A percentile compares a stretch with the other conserved stretches of the same genome.
These are phyloP conservation scores for Syndactyla subalaris DNA, from an alignment of 2,797 vertebrate species.

Conservation along the genomic window DNA sequence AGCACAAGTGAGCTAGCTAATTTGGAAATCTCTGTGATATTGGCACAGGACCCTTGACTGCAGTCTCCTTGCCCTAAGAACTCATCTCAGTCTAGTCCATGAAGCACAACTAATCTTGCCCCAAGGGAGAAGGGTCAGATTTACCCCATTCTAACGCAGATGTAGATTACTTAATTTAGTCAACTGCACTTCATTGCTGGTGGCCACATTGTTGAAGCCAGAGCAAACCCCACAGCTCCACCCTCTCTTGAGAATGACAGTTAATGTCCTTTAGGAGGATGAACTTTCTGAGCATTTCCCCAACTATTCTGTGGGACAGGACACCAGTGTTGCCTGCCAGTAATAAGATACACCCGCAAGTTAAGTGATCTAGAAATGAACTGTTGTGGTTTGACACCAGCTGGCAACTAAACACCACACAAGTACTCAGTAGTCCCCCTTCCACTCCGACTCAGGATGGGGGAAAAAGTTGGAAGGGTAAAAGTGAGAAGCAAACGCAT, in stretches of 20 bases:
- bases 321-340: background rate
- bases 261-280: background rate
- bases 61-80: background rate
- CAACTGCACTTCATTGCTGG: background rate
- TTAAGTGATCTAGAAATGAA: background rate
- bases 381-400: background rate
- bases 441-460: accelerated
- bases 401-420: background rate
- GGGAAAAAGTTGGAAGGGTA: accelerated
- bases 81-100: background rate
- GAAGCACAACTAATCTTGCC: accelerated
- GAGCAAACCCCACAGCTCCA: background rate
- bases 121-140: background rate
- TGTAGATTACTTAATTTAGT: background rate
- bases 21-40: background rate
- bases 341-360: background rate
- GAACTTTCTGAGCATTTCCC: background rate
- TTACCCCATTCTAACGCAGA: background rate
- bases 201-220: background rate
- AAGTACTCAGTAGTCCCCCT: background rate
- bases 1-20: background rate
- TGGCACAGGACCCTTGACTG: background rate
- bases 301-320: background rate
- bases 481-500: background rate
- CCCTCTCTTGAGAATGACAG: background rate